These are phyloP conservation scores for Ferrisia virgata DNA, from an alignment of 2,888 invertebrate genomes.

Conservation along the genomic window DNA sequence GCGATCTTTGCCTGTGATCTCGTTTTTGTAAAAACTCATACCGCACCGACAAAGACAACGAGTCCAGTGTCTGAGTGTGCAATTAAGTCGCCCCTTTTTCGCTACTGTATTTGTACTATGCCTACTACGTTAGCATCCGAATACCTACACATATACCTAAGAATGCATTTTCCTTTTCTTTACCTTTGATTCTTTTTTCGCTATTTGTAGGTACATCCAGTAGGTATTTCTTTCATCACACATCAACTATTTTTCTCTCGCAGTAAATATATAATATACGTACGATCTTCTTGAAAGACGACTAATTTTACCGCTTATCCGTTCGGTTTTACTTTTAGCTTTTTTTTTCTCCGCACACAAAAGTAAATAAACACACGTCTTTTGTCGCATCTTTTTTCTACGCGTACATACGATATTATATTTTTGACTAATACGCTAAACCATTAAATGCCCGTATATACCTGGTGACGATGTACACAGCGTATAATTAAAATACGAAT, in stretches of 20 bases:
- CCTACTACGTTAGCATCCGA: too few relatives aligned
- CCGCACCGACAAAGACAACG: not conserved
- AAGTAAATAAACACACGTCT: conserved; percentile 1
- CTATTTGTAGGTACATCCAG: not conserved
- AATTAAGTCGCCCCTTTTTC: conserved; percentile 17
- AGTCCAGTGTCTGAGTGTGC: conserved; percentile 6
- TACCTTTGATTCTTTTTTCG: not conserved
- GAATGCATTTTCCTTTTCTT: not conserved
- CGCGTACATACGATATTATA: too few relatives aligned
- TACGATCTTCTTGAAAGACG: not conserved
- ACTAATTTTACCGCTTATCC: not conserved
- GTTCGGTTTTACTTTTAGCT: not conserved
- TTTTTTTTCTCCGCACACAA: not conserved
- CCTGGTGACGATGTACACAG: too few relatives aligned
- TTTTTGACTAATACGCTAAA: not conserved
- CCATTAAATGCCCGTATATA: not conserved
- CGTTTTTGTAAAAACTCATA: not conserved
- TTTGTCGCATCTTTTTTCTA: not conserved
- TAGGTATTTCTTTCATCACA: not conserved
- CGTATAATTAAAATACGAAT: too few relatives aligned
- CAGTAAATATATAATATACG: too few relatives aligned
- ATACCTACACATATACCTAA: too few relatives aligned
- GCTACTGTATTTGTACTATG: not conserved
- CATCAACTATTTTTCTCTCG: too few relatives aligned
- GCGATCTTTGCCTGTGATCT: too few relatives aligned